Base-by-base conservation (phyloP, 2,113 vertebrate species). In the Symphodus melops region DNA sequence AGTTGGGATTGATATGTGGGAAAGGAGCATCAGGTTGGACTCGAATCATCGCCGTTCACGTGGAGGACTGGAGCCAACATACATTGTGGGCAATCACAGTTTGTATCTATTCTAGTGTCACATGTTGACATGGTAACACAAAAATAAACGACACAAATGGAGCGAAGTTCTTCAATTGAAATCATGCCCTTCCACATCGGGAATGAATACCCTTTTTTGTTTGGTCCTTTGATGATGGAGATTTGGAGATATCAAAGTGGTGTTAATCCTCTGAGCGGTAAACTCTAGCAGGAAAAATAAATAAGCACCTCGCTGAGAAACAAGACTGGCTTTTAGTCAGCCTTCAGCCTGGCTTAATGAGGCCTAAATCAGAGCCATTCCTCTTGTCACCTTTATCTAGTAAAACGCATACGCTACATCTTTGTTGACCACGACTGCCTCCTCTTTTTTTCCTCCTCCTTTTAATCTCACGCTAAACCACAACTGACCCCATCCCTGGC, bases 361-460 rank as follows among this genome's bases (percentile, higher is more conserved):
- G 68, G 39, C 78, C 77, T 73, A 83, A 82, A 84, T 60, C 63
- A 77, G 71, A 66, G 56, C 53, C 69, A 88, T 85, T 89, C 54
- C 71, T 88, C 85, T 77, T 90, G 81, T 82, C 73, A 54, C 68
- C 85, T 88, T 85, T 78, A 90, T 90, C 83, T 78, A 70, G 77
- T 68, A 52, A 77, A 84, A 75, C 77, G 11, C 44, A 72, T 73
- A 68, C 78, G 79, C 77, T 82, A 81, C 71, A 72, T 79, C 84
- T 75, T 4, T 53, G 71, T 68, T 82, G 81, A 81, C 77, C 68
- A 41, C 17, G 3, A 9, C 57, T 8, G 16, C 68, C 80, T 62
- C 51, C 17, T 65, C 61, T 85, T 81, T 81, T 79, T 44, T 44
- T 2, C 14, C 74, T 82, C 68, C 60, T 68, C 41, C 66, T 69